phyloP scores from a whole-genome alignment of 2,797 vertebrate genomes.

The Aphelocoma californica region DNA sequence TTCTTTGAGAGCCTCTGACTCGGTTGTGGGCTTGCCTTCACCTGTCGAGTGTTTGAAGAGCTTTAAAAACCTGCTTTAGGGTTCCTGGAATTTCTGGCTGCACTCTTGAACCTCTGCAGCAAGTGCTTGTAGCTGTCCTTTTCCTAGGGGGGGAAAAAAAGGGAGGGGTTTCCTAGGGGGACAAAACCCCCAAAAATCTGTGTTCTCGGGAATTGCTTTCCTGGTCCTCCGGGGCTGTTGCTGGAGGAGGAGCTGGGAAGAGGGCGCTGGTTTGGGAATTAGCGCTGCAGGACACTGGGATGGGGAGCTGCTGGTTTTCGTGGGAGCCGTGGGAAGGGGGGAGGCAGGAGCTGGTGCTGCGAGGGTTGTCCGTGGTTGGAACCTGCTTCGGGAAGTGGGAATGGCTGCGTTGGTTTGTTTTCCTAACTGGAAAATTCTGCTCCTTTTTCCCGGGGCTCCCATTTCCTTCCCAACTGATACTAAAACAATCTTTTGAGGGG shows the following conservation, averaged over 20 bases:
- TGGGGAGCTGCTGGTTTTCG: neutral
- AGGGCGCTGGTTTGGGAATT: neutral
- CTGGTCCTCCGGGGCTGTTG: neutral
- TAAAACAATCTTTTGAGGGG: fast-evolving
- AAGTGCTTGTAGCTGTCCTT: fast-evolving
- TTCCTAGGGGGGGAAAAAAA: neutral
- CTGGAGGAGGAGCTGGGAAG: neutral
- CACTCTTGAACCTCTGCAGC: neutral
- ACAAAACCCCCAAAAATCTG: neutral
- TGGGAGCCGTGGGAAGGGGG: neutral
- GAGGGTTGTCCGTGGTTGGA: neutral
- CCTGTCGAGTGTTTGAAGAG: neutral
- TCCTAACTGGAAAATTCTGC: neutral
- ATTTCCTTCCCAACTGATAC: neutral
- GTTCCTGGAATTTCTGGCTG: neutral
- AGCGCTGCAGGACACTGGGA: neutral
- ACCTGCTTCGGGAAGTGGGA: neutral
- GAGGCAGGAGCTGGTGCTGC: neutral
- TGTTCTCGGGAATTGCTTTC: neutral
- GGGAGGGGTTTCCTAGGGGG: neutral
- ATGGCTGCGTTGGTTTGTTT: neutral
- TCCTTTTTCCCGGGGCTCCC: fast-evolving
- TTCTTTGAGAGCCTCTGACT: neutral
- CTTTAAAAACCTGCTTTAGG: neutral
- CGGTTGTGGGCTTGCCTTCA: neutral